Conservation (phyloP, 2,888 invertebrate genomes). For the Hesperia comma region DNA sequence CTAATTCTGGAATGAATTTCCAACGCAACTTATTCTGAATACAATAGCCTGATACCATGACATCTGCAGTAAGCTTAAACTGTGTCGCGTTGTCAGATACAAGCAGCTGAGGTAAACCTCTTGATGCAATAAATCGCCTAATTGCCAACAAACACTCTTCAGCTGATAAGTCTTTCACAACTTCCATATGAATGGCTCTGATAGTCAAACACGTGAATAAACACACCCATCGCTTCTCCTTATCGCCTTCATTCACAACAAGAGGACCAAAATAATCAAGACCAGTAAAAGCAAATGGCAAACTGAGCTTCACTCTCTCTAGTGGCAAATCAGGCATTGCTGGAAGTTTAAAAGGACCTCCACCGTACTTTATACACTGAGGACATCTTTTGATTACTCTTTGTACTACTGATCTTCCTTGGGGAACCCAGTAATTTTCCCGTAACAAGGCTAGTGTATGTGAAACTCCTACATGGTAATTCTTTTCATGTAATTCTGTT, state of each 20-base stretch:
- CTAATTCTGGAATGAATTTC: no score
- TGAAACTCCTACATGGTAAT: constrained; percentile 1
- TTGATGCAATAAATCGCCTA: constrained; percentile 38
- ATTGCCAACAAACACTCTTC: constrained; percentile 44
- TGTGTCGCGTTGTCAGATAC: constrained; percentile 44
- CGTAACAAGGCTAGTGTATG: background rate
- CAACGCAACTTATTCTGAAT: no score
- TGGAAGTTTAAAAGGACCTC: constrained; percentile 46
- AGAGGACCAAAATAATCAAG: constrained; percentile 43
- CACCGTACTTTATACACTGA: constrained; percentile 43
- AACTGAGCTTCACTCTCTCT: constrained; percentile 42
- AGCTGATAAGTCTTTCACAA: constrained; percentile 43
- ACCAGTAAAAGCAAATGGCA: constrained; percentile 42
- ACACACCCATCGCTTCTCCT: constrained; percentile 41
- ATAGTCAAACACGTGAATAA: constrained; percentile 44
- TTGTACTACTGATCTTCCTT: background rate
- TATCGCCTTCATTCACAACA: constrained; percentile 16
- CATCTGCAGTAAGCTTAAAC: no score
- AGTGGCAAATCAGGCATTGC: constrained; percentile 41
- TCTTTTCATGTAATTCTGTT: background rate
- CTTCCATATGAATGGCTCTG: constrained; percentile 45
- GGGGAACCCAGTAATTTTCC: background rate
- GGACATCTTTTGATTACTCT: constrained; percentile 35
- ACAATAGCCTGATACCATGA: no score
- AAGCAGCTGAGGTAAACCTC: constrained; percentile 37